Conservation (phyloP, 1,140 invertebrate species). For the Lethrus apterus region DNA sequence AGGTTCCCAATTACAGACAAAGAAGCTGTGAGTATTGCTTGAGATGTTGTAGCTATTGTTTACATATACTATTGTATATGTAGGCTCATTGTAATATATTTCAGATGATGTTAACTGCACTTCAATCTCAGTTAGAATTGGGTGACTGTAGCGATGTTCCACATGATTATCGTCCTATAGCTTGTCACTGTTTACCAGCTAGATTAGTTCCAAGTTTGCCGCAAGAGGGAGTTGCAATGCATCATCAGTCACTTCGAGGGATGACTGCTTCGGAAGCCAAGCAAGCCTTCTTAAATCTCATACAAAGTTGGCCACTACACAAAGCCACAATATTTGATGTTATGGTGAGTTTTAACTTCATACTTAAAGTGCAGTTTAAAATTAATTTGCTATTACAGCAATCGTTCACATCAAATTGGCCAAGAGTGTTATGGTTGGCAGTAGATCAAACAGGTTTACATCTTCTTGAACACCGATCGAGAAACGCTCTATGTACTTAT, state of each 20-base stretch:
- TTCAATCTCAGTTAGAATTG: slow-evolving; percentile 88
- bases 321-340: slow-evolving; percentile 92
- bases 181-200: slow-evolving; percentile 75
- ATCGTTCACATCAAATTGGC: slow-evolving; percentile 95
- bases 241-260: slow-evolving; percentile 79
- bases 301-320: slow-evolving; percentile 88
- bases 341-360: slow-evolving; percentile 51
- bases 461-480: slow-evolving; percentile 77
- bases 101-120: slow-evolving; percentile 86
- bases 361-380: background rate
- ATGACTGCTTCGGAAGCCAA: slow-evolving; percentile 81
- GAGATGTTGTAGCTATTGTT: background rate
- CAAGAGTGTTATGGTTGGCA: slow-evolving; percentile 80
- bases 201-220: slow-evolving; percentile 65
- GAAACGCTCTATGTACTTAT: slow-evolving; percentile 81
- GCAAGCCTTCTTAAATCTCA: slow-evolving; percentile 88
- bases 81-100: slow-evolving; percentile 27
- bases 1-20: slow-evolving; percentile 85
- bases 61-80: background rate
- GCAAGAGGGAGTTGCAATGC: slow-evolving; percentile 72
- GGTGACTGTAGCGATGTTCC: slow-evolving; percentile 67
- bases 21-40: slow-evolving; percentile 69
- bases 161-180: slow-evolving; percentile 67
- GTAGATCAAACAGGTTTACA: slow-evolving; percentile 91
- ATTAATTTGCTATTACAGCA: slow-evolving; percentile 53